phyloP scores from a whole-genome alignment of 2,797 vertebrate genomes.

The Karalla daura region DNA sequence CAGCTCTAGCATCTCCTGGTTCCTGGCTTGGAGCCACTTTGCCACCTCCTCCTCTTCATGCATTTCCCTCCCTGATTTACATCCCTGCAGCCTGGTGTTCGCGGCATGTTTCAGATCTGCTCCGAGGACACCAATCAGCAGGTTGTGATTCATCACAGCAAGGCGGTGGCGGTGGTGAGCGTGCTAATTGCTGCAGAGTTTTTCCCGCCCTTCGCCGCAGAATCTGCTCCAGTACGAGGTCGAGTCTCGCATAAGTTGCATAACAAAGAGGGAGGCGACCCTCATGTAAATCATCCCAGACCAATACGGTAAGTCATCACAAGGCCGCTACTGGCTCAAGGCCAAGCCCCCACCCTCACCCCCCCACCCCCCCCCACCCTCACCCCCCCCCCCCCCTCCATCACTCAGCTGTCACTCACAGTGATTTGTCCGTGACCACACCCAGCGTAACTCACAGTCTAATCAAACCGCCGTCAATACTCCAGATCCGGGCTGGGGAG shows the following conservation, averaged over 20 bases:
- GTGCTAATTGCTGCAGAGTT: conserved; percentile 22
- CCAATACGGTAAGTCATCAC: conserved; percentile 51
- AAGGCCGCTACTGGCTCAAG: conserved; percentile 40
- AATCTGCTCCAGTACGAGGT: conserved; percentile 4
- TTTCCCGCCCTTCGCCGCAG: neutral
- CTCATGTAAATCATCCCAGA: conserved; percentile 31
- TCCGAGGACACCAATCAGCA: conserved; percentile 26
- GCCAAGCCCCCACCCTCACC: too few species aligned
- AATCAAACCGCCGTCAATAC: conserved; percentile 42
- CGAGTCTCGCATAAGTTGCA: conserved; percentile 12
- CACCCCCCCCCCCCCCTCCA: too few species aligned
- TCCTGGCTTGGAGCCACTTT: conserved; percentile 33
- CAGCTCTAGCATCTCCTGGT: neutral
- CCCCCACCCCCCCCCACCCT: too few species aligned
- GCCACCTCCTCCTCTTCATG: neutral
- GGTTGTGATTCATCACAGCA: conserved; percentile 17
- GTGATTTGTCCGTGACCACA: conserved; percentile 59
- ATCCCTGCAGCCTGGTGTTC: neutral
- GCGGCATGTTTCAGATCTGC: neutral
- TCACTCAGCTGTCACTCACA: conserved; percentile 47
- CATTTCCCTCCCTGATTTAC: conserved; percentile 9
- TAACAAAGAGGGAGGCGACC: conserved; percentile 13
- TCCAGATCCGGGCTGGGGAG: neutral
- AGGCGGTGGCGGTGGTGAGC: neutral
- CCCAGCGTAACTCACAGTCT: conserved; percentile 51